These are phyloP conservation scores for Labeo catla DNA, from an alignment of 2,113 vertebrate species.

Conservation along the genomic window DNA sequence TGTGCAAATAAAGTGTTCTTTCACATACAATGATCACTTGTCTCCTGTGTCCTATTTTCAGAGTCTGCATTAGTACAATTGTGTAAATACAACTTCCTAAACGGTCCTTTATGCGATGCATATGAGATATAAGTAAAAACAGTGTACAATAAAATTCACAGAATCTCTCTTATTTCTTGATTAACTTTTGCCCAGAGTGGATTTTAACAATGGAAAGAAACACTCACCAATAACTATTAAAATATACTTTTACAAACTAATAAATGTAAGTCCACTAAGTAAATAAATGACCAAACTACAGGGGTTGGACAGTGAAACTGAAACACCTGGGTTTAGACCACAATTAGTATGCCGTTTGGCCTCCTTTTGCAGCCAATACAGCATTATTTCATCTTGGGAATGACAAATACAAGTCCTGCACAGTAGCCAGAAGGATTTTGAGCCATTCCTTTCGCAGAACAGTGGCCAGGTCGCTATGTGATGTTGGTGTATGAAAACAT, in stretches of 20 bases:
- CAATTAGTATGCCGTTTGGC: no score
- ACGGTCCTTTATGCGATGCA: background rate
- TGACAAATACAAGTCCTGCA: no score
- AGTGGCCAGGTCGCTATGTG: no score
- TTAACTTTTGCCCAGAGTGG: background rate
- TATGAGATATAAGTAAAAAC: background rate
- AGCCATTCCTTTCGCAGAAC: no score
- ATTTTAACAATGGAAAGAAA: background rate
- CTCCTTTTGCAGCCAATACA: no score
- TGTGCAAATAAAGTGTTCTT: background rate
- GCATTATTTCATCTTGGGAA: no score
- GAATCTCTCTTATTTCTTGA: background rate
- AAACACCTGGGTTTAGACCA: no score
- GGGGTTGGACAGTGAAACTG: no score
- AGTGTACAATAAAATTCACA: background rate
- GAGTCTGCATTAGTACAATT: background rate
- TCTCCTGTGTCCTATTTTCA: background rate
- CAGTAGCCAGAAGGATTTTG: no score
- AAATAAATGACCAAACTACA: background rate
- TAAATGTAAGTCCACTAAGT: background rate
- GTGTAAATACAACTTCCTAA: background rate
- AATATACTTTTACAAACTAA: background rate
- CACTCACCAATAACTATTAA: background rate
- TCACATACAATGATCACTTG: background rate
- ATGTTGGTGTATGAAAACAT: no score